Evolutionary conservation across 2,888 invertebrate genomes (phyloP), one percentile per base, ranked within the genome.

Genomic region (Synanthedon formicaeformis): DNA sequence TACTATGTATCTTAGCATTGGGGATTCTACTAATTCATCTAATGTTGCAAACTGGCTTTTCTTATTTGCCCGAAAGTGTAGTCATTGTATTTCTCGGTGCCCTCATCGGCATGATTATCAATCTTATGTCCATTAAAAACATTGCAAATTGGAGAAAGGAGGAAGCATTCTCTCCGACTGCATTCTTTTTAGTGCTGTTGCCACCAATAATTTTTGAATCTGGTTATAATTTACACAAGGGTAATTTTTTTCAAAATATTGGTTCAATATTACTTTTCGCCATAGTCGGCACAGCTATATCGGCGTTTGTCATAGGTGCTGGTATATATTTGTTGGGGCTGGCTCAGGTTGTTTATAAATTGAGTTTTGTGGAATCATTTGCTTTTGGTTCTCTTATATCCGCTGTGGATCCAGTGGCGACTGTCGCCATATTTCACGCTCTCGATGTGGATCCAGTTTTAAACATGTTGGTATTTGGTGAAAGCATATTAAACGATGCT

Each of bases 201-300:
- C 99, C 99, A 10, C 99, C 99, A 1, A 99, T 99, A 54, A 99
- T 99, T 65, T 99, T 99, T 88, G 99, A 99, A 81, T 98, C 98
- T 3, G 99, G 99, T 3, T 99, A 99, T 75, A 99, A 99, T 89
- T 89, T 99, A 56, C 99, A 99, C 71, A 99, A 99, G 83, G 98
- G 98, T 59, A 95, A 96, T 69, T 96, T 95, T 69, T 96, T 95
- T 69, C 97, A 99, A 83, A 99, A 99, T 73, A 98, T 99, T 73
- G 98, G 98, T n/a, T 98, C 98, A 3, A 99, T 99, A 66, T 84
- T 99, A 69, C 92, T 98, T 0, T 99, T 99, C 91, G 99, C 99
- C 2, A 97, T 99, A 64, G 91, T 98, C 64, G 99, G 99, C 0
- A 99, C 99, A 14, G 93, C 96, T 3, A 97, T 99, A 69, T 99